phyloP scores from a whole-genome alignment of 2,113 vertebrate species.

The Tragelaphus strepsiceros region DNA sequence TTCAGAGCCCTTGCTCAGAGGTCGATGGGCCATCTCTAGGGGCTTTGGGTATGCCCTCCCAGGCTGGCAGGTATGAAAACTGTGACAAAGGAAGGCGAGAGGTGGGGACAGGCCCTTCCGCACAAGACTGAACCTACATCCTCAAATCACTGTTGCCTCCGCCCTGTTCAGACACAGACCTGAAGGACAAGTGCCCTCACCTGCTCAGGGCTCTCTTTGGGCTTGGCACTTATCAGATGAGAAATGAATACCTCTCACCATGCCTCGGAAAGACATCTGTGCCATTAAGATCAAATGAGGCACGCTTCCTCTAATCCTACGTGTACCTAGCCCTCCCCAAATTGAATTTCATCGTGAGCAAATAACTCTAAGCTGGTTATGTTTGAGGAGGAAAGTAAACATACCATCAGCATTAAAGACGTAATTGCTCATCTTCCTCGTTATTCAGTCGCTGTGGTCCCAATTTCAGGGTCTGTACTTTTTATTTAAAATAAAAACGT shows the following conservation, averaged over 20 bases:
- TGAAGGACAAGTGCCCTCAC: background rate
- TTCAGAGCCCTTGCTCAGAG: background rate
- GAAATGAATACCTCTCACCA: background rate
- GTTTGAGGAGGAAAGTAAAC: background rate
- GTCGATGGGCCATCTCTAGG: background rate
- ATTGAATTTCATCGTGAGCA: background rate
- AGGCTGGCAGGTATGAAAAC: slow-evolving; percentile 18
- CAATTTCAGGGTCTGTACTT: background rate
- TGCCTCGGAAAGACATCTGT: background rate
- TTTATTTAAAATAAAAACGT: background rate
- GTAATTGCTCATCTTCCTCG: background rate
- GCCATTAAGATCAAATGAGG: background rate
- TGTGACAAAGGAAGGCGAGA: background rate
- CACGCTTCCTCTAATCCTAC: background rate
- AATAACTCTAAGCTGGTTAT: background rate
- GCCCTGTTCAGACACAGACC: background rate
- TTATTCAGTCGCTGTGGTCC: background rate
- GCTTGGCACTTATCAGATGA: background rate
- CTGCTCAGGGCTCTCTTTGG: background rate
- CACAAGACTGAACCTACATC: background rate
- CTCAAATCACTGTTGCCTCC: background rate
- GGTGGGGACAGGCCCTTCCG: background rate
- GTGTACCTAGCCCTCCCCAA: background rate
- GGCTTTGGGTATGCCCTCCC: background rate
- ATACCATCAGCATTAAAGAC: background rate